Evolutionary conservation across 2,797 vertebrate genomes (phyloP), one percentile per base, ranked within the genome.

Genomic region (Cryptoprocta ferox): DNA sequence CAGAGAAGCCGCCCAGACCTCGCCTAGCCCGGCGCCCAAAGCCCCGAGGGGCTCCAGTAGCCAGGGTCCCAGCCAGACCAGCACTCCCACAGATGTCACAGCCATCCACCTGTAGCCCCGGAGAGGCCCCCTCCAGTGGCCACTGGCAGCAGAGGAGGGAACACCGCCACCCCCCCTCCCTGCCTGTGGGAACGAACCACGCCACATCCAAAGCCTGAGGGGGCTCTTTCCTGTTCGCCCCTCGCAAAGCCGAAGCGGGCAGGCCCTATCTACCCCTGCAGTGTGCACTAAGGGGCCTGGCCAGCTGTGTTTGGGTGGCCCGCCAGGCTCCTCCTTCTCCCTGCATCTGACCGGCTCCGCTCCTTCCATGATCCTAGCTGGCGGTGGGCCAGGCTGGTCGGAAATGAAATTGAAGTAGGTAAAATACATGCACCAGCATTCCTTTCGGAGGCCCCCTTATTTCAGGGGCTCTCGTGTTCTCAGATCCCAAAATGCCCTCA

Each of bases 11-110:
- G 96, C 98, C 18, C 98, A 98, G 42, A 68, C 93, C 24, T 98
- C 96, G 32, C 97, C 96, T 91, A 98, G 98, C 14, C 93, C 96
- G 4, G 95, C 98, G 3, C 45, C 98, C 97, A 98, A 98, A 91
- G 53, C 93, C 48, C 97, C 98, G 53, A 96, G 97, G 24, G 98
- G 98, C 93, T 97, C 98, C 32, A 97, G 97, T 93, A 98, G 97
- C 91, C 98, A 98, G 19, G 98, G 96, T 48, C 97, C 98, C 94
- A 98, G 97, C 97, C 97, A 98, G 98, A 98, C 98, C 93, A 96
- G 97, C 98, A 99, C 99, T 24, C 98, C 99, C 39, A 99, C 99
- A 97, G 98, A 99, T 1, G 98, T 99, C 98, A 99, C 99, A 68
- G 99, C 99, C 50, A 95, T 99, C 98, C 98, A 98, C 94, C 96